These are phyloP conservation scores for Latrodectus elegans DNA, from an alignment of 2,888 invertebrate species.

Conservation along the genomic window DNA sequence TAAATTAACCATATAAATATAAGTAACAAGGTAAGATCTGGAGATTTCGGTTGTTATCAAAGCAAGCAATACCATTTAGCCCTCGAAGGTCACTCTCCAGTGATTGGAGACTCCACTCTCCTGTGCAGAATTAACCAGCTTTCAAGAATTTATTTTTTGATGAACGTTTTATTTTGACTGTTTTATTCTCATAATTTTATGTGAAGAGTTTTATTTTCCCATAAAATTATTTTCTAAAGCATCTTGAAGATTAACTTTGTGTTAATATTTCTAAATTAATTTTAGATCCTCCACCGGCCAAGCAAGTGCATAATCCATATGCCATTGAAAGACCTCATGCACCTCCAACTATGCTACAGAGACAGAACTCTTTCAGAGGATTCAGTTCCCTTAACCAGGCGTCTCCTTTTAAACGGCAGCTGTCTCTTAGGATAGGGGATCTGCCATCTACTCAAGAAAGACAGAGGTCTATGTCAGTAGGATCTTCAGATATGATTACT, in stretches of 20 bases:
- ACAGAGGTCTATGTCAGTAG: conserved; percentile 72
- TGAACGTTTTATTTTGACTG: neutral
- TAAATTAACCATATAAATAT: too few relatives aligned
- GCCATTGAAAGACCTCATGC: conserved; percentile 97
- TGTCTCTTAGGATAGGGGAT: conserved; percentile 91
- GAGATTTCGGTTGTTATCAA: too few relatives aligned
- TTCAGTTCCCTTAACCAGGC: conserved; percentile 86
- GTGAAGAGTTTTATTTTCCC: too few relatives aligned
- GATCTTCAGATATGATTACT: conserved; percentile 67
- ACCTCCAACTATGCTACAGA: conserved; percentile 92
- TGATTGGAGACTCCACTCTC: too few relatives aligned
- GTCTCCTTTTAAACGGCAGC: conserved; percentile 95
- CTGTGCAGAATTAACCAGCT: too few relatives aligned
- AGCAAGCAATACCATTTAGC: too few relatives aligned
- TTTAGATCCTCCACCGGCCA: conserved; percentile 76
- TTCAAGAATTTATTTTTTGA: too few relatives aligned
- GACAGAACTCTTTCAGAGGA: conserved; percentile 95
- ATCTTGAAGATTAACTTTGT: neutral
- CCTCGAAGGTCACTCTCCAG: too few relatives aligned
- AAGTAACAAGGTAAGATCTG: too few relatives aligned
- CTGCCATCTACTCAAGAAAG: conserved; percentile 95
- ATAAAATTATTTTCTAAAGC: too few relatives aligned
- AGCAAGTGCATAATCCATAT: conserved; percentile 86
- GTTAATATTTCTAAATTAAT: too few relatives aligned
- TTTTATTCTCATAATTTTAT: neutral